These are phyloP conservation scores for Thecophora atra DNA, from an alignment of 2,888 invertebrate genomes.

Conservation along the genomic window DNA sequence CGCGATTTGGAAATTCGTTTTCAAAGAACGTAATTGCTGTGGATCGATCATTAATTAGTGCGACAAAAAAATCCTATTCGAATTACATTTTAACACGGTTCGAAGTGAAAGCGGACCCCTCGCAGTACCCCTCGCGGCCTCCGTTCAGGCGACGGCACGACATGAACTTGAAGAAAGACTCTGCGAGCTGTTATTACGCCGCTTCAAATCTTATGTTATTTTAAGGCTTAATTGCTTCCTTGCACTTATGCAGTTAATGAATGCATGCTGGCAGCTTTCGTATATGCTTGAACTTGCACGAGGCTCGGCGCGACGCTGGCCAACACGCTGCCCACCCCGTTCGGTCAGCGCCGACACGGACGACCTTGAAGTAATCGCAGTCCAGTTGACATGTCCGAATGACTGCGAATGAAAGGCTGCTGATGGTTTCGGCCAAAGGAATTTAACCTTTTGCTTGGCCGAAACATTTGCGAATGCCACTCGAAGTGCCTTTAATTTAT, in stretches of 20 bases:
- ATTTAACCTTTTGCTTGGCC: conserved; percentile 37
- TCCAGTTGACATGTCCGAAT: neutral
- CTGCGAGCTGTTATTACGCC: neutral
- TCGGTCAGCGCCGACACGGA: neutral
- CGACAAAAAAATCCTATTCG: conserved; percentile 31
- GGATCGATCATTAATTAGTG: conserved; percentile 55
- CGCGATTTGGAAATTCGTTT: conserved; percentile 11
- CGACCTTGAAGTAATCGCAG: neutral
- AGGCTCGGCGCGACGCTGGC: neutral
- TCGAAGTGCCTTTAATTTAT: conserved; percentile 41
- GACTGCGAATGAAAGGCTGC: conserved; percentile 8
- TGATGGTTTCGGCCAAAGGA: conserved; percentile 17
- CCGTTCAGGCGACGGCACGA: neutral
- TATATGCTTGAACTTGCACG: conserved; percentile 33
- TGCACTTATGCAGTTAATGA: conserved; percentile 23
- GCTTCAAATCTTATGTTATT: conserved; percentile 10
- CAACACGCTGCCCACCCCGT: neutral
- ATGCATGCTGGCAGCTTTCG: conserved; percentile 31
- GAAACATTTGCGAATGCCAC: conserved; percentile 31
- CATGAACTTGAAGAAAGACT: conserved; percentile 1
- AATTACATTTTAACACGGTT: conserved; percentile 17
- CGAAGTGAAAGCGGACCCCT: neutral
- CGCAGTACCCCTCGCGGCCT: neutral
- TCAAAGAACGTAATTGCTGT: conserved; percentile 24
- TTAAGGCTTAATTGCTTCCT: conserved; percentile 34